Evolutionary conservation across 2,797 vertebrate species (phyloP), one percentile per base, ranked within the genome.

Genomic region (Silurus lanzhouensis): DNA sequence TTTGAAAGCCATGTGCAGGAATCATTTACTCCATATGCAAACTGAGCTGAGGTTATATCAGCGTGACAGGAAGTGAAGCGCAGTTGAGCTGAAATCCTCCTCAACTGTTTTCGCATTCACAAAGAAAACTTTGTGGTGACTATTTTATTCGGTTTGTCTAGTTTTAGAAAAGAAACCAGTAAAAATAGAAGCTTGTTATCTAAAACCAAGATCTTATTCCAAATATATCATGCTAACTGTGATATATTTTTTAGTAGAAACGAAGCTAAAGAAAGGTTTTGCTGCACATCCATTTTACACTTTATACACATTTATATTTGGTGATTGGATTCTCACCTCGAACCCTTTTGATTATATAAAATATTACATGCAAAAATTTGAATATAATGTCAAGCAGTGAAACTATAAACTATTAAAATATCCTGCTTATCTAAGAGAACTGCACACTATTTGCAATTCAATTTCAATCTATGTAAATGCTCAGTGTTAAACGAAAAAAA

Each of bases 81-180:
- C 31, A 60, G 17, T 77, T 52, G 58, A 77, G 52, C 74, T 76
- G n/a, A 76, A 57, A 57, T 76, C 74, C 74, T 76, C 48, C n/a
- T 76, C 15, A 31, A 77, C 10, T 13, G 5, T 78, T 60, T 20
- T 6, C 1, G 27, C 27, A 10, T 4, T 10, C 25, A 19, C 52
- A 76, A 12, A 61, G 57, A 22, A 77, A 77, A 77, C 52, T 58
- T 9, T 19, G 52, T 38, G 27, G 55, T 38, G 75, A 77, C 25
- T 6, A 13, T 13, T 77, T 20, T n/a, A 38, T 52, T 14, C 15
- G 8, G 48, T 17, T 55, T 27, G 52, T 58, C 7, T 31, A 76
- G 74, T 76, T 60, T 61, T 17, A 20, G 75, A 19, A 27, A 60
- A 0, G 4, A 31, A 58, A 19, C 1, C 0, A 20, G 15, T 20